Conservation (phyloP, 2,113 vertebrate species). For the Forbesichthys papilliferus region DNA sequence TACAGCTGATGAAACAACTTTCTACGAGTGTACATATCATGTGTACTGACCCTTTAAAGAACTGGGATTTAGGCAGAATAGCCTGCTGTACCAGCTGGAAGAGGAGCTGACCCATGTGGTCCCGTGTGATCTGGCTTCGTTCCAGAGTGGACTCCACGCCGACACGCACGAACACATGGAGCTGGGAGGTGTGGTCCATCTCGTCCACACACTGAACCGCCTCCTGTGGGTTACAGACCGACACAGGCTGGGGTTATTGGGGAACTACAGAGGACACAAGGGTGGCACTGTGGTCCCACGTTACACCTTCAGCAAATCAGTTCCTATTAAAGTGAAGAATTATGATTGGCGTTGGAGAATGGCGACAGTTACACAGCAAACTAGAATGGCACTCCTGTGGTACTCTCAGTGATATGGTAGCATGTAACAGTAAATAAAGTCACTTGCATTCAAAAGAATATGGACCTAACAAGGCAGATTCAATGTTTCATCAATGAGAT, state of each 20-base stretch:
- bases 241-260: not conserved
- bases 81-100: conserved; percentile 87
- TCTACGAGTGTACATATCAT: not conserved
- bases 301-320: not conserved
- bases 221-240: conserved; percentile 76
- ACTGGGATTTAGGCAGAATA: conserved; percentile 85
- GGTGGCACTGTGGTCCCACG: too few relatives aligned
- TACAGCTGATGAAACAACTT: not conserved
- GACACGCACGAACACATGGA: conserved; percentile 86
- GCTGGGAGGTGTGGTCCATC: conserved; percentile 78
- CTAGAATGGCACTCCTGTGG: too few relatives aligned
- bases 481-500: too few relatives aligned
- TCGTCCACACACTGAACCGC: conserved; percentile 94
- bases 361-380: too few relatives aligned
- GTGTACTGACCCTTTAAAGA: conserved; percentile 89
- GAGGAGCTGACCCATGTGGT: conserved; percentile 93
- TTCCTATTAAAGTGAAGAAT: not conserved
- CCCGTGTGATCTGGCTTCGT: conserved; percentile 92
- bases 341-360: too few relatives aligned
- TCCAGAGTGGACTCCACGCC: conserved; percentile 95
- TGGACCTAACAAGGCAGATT: too few relatives aligned
- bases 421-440: too few relatives aligned
- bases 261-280: not conserved
- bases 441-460: too few relatives aligned
- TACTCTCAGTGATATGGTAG: too few relatives aligned